Percentiles rank a stretch among this genome's conserved stretches.
These are phyloP conservation scores for Apaloderma vittatum DNA, from an alignment of 2,113 vertebrate species.

Conservation along the genomic window DNA sequence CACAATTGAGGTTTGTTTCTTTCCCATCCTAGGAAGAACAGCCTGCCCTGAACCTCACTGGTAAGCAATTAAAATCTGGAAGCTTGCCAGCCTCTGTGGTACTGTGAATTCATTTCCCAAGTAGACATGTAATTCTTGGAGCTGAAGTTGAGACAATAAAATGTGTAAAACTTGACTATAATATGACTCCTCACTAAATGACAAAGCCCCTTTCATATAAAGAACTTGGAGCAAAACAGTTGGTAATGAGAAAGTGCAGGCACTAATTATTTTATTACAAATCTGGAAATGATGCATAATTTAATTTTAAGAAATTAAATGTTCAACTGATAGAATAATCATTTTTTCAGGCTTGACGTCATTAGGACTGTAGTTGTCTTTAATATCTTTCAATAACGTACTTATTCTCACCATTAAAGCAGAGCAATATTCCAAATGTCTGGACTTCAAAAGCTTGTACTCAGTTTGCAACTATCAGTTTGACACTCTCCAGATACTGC, in stretches of 20 bases:
- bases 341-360: conserved; percentile 31
- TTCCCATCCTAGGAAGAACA: conserved; percentile 37
- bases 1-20: conserved; percentile 15
- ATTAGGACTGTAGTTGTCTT: conserved; percentile 8
- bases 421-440: background rate
- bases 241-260: background rate
- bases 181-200: conserved; percentile 11
- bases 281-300: conserved; percentile 59
- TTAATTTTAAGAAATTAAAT: conserved; percentile 48
- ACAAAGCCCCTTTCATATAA: conserved; percentile 24
- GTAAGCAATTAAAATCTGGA: conserved; percentile 70
- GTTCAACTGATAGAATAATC: background rate
- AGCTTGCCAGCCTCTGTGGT: conserved; percentile 53
- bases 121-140: conserved; percentile 61
- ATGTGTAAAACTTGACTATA: conserved; percentile 56
- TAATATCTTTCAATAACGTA: background rate
- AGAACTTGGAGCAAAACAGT: conserved; percentile 2
- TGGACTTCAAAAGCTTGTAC: background rate
- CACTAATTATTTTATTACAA: conserved; percentile 70
- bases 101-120: conserved; percentile 62
- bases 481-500: background rate
- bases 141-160: conserved; percentile 49
- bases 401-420: conserved; percentile 11
- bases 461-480: background rate
- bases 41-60: conserved; percentile 18